Conservation (phyloP, 2,888 invertebrate species). For the Harpalus rufipes region DNA sequence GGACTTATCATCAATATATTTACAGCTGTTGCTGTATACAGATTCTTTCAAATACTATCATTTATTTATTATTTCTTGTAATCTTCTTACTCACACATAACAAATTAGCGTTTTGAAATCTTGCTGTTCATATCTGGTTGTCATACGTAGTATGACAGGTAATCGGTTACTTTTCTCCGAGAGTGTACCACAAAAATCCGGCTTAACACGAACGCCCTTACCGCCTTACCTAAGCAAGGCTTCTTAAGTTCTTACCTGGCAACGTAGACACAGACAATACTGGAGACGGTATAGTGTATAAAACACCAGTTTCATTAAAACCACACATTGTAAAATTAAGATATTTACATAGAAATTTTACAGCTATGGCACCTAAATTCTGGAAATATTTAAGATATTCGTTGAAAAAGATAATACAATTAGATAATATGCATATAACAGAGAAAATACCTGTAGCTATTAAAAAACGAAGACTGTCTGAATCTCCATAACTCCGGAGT, state of each 20-base stretch:
- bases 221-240: slow-evolving; percentile 55
- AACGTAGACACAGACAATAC: background rate
- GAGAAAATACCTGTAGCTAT: no score
- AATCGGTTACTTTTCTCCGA: slow-evolving; percentile 9
- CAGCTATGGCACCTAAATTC: no score
- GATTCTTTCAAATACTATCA: background rate
- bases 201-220: slow-evolving; percentile 60
- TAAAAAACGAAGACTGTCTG: no score
- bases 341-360: no score
- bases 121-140: background rate
- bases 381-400: no score
- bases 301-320: background rate
- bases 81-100: slow-evolving; percentile 12
- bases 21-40: background rate
- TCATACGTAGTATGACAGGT: slow-evolving; percentile 35
- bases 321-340: no score
- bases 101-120: background rate
- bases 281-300: background rate
- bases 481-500: no score
- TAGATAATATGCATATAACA: no score
- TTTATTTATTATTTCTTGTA: slow-evolving; percentile 14
- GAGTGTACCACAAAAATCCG: slow-evolving; percentile 63
- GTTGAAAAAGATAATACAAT: no score
- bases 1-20: background rate
- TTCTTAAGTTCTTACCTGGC: slow-evolving; percentile 63